These are phyloP conservation scores for Phalera bucephala DNA, from an alignment of 2,888 invertebrate genomes.

Conservation along the genomic window DNA sequence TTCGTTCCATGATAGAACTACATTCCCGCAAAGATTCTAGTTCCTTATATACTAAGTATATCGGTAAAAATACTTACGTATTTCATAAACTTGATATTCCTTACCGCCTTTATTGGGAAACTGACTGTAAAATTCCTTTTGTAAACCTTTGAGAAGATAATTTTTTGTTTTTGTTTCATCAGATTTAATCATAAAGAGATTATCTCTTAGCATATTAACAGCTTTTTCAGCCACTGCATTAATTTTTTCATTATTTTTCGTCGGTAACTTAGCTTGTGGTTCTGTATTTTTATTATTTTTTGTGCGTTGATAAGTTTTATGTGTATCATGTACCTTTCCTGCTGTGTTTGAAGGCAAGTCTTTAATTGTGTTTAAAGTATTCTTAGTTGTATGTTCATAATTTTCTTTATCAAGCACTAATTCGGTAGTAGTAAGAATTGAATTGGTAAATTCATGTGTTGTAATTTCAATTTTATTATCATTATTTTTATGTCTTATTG, in stretches of 20 bases:
- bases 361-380: no score
- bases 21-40: no score
- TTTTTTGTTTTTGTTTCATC: conserved; percentile 5
- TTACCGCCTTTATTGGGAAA: neutral
- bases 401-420: no score
- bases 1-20: no score
- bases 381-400: no score
- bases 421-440: no score
- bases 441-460: no score
- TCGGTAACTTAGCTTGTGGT: no score
- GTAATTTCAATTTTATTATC: no score
- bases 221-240: neutral
- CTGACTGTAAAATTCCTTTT: neutral
- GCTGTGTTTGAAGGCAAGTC: neutral
- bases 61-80: conserved; percentile 54
- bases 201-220: conserved; percentile 3
- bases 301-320: no score
- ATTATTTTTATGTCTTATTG: no score
- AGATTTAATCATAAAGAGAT: conserved; percentile 2
- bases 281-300: conserved; percentile 5
- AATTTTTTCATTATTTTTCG: neutral
- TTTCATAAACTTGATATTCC: conserved; percentile 44
- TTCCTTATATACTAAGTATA: no score
- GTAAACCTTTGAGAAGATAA: neutral
- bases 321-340: neutral